Conservation (phyloP, 2,888 invertebrate genomes). For the Podotricha telesiphe region DNA sequence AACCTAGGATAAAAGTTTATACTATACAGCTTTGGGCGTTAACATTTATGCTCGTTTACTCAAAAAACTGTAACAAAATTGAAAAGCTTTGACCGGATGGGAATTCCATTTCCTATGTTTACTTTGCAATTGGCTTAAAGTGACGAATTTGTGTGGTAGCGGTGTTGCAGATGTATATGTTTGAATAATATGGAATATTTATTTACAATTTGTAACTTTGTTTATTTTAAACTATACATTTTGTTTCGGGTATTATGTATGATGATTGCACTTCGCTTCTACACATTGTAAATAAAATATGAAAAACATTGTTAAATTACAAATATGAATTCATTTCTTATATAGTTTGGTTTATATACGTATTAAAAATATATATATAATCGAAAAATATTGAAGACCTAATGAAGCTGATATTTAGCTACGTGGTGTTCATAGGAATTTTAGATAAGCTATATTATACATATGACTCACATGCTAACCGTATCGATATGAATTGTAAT, state of each 20-base stretch:
- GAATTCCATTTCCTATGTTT: slow-evolving; percentile 31
- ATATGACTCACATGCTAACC: neutral
- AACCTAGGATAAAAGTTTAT: slow-evolving; percentile 14
- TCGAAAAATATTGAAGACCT: no score
- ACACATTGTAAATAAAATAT: neutral
- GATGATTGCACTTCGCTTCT: neutral
- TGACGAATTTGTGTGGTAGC: slow-evolving; percentile 25
- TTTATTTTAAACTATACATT: neutral
- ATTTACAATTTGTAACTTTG: neutral
- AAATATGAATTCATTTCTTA: neutral
- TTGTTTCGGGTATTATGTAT: neutral
- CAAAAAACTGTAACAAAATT: slow-evolving; percentile 26
- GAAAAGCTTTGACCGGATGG: slow-evolving; percentile 30
- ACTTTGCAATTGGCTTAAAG: slow-evolving; percentile 31
- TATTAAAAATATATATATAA: no score
- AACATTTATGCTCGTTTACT: slow-evolving; percentile 16
- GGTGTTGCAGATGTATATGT: slow-evolving; percentile 7
- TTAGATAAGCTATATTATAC: neutral
- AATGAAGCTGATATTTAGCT: neutral
- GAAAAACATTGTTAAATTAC: neutral
- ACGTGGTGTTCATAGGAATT: neutral
- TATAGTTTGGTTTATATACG: no score
- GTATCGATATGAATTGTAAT: neutral
- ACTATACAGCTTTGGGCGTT: slow-evolving; percentile 11
- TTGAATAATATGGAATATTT: slow-evolving; percentile 2